Evolutionary conservation across 1,140 invertebrate genomes (phyloP), one percentile per base, ranked within the genome.

Genomic region (Pseudomyrmex concolor): DNA sequence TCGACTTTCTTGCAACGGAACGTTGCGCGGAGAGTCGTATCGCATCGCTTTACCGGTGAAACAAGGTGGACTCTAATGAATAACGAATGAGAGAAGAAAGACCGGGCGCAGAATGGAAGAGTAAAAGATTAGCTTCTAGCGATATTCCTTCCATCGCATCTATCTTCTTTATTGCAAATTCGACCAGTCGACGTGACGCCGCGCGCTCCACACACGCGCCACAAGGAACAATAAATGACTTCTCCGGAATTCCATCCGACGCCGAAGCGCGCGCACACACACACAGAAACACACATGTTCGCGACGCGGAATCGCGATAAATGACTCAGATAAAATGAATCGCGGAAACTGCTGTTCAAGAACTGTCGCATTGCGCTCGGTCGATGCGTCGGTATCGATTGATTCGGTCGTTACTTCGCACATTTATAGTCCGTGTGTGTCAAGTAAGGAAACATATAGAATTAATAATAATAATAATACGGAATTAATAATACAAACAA

Each of bases 91-190:
- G 60, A 59, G 71, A 68, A 73, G 59, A 50, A 71, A 48, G 54
- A 80, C 48, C 64, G 73, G 71, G 84, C 74, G 72, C 34, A 34
- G 76, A 85, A 59, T 66, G 84, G 80, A 68, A 74, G 64, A 81
- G 86, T 80, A 81, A 84, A 84, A 84, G 86, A 89, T 88, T 86
- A 84, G 86, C 86, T 83, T 60, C 70, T 59, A 45, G 54, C 64
- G 73, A 84, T 84, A 88, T 86, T 76, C 73, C 64, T 83, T 67
- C 45, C 87, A 64, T 85, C 80, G 72, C 87, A 89, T 89, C 80
- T 86, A 86, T 88, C 87, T 88, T 86, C 86, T 89, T 89, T 89
- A 89, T 89, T 89, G 84, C 80, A 89, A 89, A 88, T 88, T 89
- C 86, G 86, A 88, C 63, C 62, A 88, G 86, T 84, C 87, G 72